These are phyloP conservation scores for Leptonema lineaticorne DNA, from an alignment of 1,140 invertebrate species.

Conservation along the genomic window DNA sequence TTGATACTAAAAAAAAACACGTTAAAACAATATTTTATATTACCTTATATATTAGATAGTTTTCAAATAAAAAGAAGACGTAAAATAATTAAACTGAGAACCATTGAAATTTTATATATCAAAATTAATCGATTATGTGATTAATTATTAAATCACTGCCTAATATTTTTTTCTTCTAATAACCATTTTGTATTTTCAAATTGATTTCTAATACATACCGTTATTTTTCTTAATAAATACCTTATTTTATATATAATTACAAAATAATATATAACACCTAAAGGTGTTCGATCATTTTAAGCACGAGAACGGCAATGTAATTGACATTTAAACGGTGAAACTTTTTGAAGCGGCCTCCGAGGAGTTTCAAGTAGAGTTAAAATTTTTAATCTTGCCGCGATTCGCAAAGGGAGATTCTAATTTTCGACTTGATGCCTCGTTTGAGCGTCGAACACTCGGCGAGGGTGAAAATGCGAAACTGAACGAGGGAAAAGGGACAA, in stretches of 20 bases:
- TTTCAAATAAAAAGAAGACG: no score
- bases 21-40: no score
- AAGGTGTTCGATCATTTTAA: not conserved
- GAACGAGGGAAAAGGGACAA: not conserved
- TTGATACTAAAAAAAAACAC: no score
- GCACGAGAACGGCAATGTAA: conserved; percentile 7
- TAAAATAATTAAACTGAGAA: no score
- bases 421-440: conserved; percentile 23
- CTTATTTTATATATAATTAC: not conserved
- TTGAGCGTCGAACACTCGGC: not conserved
- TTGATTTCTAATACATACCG: not conserved
- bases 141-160: no score
- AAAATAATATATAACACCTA: not conserved
- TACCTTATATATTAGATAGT: no score
- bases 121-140: no score
- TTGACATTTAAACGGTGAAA: conserved; percentile 16
- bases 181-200: not conserved
- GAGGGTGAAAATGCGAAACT: no score
- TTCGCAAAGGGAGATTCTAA: conserved; percentile 20
- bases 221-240: not conserved
- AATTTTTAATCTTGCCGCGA: conserved; percentile 16
- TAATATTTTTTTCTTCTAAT: no score
- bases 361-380: not conserved
- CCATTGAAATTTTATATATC: no score
- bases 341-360: no score